These are phyloP conservation scores for Drosophila orena DNA, from an alignment of 1,140 invertebrate genomes.

Conservation along the genomic window DNA sequence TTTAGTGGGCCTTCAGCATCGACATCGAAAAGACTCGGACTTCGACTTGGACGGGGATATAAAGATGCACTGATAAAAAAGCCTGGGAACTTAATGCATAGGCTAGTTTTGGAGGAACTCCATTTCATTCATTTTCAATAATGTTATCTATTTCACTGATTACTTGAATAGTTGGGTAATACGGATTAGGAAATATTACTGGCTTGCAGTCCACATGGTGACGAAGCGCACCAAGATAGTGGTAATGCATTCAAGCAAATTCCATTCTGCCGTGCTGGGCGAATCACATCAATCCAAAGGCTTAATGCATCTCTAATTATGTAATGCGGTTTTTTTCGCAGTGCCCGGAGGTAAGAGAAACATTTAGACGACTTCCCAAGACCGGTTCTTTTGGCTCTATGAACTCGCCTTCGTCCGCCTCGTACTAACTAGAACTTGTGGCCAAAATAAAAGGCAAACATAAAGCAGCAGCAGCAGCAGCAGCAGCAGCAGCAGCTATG, in stretches of 20 bases:
- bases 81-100: not conserved
- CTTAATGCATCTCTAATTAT: not conserved
- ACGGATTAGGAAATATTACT: too few species aligned
- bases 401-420: conserved; percentile 37
- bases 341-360: conserved; percentile 27
- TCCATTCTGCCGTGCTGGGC: too few species aligned
- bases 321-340: not conserved
- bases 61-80: conserved; percentile 16
- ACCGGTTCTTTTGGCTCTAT: conserved; percentile 63
- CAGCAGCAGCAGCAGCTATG: conserved; percentile 8
- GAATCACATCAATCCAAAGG: too few species aligned
- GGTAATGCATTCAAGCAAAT: too few species aligned
- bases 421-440: conserved; percentile 64
- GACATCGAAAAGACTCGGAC: conserved; percentile 26
- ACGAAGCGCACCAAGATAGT: too few species aligned
- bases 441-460: conserved; percentile 52
- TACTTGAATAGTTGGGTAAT: too few species aligned
- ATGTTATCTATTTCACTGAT: too few species aligned
- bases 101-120: too few species aligned
- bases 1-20: conserved; percentile 29
- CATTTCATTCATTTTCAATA: too few species aligned
- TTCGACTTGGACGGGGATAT: conserved; percentile 18
- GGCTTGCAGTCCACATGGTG: too few species aligned
- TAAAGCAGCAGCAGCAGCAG: conserved; percentile 25
- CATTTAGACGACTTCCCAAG: conserved; percentile 68